A percentile compares a stretch with the other conserved stretches of the same genome.
Evolutionary conservation across 2,797 vertebrate genomes (phyloP).

Genomic region (Ctenosaura bakeri): DNA sequence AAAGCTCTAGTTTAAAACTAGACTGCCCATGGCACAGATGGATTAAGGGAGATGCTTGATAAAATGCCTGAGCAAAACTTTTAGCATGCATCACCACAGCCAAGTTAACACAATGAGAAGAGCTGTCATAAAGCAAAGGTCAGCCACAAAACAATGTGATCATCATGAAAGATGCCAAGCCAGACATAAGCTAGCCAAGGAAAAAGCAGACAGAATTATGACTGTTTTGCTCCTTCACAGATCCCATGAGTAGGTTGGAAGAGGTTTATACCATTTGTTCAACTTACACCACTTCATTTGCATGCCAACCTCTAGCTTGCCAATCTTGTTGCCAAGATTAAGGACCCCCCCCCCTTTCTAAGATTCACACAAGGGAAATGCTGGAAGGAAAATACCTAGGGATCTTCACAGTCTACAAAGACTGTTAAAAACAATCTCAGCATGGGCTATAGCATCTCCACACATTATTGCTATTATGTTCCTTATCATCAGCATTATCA

Average conservation of each 20-base stretch:
- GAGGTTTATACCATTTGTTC: constrained; percentile 22
- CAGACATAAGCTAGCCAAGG: constrained; percentile 16
- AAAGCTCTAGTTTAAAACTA: not conserved
- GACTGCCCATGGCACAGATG: not conserved
- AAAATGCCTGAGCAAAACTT: constrained; percentile 8
- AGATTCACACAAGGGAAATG: constrained; percentile 4
- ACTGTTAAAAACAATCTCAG: too few relatives aligned
- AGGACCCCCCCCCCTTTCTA: not conserved
- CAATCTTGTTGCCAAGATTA: constrained; percentile 14
- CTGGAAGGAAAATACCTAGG: not conserved
- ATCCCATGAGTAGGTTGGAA: constrained; percentile 27
- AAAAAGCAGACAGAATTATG: constrained; percentile 37
- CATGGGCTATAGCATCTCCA: not conserved
- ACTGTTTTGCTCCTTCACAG: constrained; percentile 26
- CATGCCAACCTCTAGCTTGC: not conserved
- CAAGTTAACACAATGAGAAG: constrained; percentile 22
- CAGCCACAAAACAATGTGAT: constrained; percentile 33
- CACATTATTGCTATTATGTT: not conserved
- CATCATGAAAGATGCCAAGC: constrained; percentile 25
- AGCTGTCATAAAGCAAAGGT: constrained; percentile 28
- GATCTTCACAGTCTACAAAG: too few relatives aligned
- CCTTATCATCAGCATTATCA: too few relatives aligned
- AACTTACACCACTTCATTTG: constrained; percentile 16
- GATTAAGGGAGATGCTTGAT: not conserved
- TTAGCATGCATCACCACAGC: constrained; percentile 13